These are phyloP conservation scores for Rhizomys pruinosus DNA, from an alignment of 2,113 vertebrate genomes.

Conservation along the genomic window DNA sequence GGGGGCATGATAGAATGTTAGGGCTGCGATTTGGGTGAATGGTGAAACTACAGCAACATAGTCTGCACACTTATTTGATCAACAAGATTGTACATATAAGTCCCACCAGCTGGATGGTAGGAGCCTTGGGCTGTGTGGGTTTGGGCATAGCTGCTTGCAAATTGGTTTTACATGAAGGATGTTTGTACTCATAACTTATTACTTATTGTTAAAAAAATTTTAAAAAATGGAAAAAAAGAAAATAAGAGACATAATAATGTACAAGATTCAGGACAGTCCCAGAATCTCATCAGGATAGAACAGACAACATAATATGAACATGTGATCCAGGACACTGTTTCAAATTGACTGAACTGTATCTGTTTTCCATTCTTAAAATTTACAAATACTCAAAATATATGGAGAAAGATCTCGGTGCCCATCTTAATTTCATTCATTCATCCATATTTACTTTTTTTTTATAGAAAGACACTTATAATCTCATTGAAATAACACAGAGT, in stretches of 20 bases:
- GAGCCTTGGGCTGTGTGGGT: no score
- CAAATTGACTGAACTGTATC: background rate
- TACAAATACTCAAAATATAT: background rate
- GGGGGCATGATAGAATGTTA: no score
- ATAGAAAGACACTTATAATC: background rate
- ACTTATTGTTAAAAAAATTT: no score
- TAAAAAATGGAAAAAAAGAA: no score
- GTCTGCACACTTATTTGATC: no score
- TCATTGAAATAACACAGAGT: background rate
- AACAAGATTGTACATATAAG: no score
- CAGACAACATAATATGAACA: background rate
- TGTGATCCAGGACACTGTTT: background rate
- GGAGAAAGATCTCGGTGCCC: background rate
- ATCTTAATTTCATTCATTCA: background rate
- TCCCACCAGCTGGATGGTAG: no score
- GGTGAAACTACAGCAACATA: no score
- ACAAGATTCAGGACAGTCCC: background rate
- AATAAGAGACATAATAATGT: background rate
- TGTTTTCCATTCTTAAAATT: conserved; percentile 1
- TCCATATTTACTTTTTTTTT: background rate
- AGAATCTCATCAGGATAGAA: background rate
- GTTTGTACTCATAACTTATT: no score
- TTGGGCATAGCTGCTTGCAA: no score
- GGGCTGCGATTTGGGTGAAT: no score
- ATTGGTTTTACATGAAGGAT: no score